A percentile compares a stretch with the other conserved stretches of the same genome.
Evolutionary conservation across 2,888 invertebrate species (phyloP).

Genomic region (Aphodius granarius): DNA sequence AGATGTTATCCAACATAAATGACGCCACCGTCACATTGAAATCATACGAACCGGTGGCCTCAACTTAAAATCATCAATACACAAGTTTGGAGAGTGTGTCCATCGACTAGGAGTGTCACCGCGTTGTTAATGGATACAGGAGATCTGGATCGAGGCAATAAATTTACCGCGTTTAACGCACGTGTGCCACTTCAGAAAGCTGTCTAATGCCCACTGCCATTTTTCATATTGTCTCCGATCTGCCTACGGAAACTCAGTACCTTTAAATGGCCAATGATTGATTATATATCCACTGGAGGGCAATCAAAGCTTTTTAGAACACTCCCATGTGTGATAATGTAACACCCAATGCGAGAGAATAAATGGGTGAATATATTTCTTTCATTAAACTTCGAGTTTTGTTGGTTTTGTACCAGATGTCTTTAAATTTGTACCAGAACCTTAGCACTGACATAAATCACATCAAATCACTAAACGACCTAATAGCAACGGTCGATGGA

Average conservation of each 20-base stretch:
- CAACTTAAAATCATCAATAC: too few species aligned
- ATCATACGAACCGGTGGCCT: too few species aligned
- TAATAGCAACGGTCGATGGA: not conserved
- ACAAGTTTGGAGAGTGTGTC: not conserved
- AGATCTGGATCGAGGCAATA: slow-evolving; percentile 1
- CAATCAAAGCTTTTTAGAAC: not conserved
- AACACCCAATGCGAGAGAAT: not conserved
- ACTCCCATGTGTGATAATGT: not conserved
- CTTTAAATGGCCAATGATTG: not conserved
- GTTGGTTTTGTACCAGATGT: too few species aligned
- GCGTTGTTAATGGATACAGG: not conserved
- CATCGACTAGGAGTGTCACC: not conserved
- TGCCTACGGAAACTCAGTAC: not conserved
- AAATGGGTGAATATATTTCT: not conserved
- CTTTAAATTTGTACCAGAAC: too few species aligned
- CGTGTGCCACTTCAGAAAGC: slow-evolving; percentile 1
- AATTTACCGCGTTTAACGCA: not conserved
- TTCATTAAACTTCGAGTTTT: too few species aligned
- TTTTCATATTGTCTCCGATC: not conserved
- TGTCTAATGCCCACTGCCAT: not conserved
- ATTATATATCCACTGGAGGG: not conserved
- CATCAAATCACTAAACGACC: too few species aligned
- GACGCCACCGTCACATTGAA: too few species aligned
- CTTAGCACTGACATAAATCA: too few species aligned
- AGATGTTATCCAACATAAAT: too few species aligned